Base-by-base conservation (phyloP, 2,888 invertebrate species). In the Drosophila anceps region DNA sequence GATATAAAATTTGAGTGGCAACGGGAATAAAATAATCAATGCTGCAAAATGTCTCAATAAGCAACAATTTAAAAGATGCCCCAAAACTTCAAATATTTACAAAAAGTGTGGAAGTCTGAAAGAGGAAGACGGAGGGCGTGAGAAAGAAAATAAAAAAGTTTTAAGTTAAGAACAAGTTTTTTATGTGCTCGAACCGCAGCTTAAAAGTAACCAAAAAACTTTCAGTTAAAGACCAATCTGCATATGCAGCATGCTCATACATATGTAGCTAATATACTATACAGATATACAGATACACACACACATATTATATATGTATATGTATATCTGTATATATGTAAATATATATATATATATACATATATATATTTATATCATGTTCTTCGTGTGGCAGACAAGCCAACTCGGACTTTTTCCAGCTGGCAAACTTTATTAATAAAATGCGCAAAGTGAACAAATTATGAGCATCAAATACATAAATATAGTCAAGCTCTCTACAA, bases 391-490 rank as follows among this genome's bases (percentile, higher is more conserved):
- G 55, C 72, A 76, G 77, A 76, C 76, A 69, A 60, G 60, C 31
- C 76, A 57, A 44, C 61, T 64, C 61, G 39, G 76, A 63, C 51
- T 20, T 59, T 59, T 31, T 41, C 33, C 43, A 65, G 59, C 61
- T 68, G 55, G 48, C 69, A 84, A 84, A 84, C 84, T 84, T 84
- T 84, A 88, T 90, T 90, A 90, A 84, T 84, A 84, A 90, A 85
- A 71, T 79, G 83, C 86, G 76, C 80, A 76, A 82, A 89, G 76
- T 72, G 83, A 76, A 71, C 72, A 63, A 81, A 80, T 84, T 90
- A 84, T 66, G 85, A 76, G 85, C 88, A 79, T 67, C 71, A 76
- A 71, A 76, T 79, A 66, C 66, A 70, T 81, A 81, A 81, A 77
- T 72, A 78, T 72, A 78, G 67, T 77, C 67, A 59, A 50, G 6